Conservation (phyloP, 2,888 invertebrate species). For the Buathra laborator region DNA sequence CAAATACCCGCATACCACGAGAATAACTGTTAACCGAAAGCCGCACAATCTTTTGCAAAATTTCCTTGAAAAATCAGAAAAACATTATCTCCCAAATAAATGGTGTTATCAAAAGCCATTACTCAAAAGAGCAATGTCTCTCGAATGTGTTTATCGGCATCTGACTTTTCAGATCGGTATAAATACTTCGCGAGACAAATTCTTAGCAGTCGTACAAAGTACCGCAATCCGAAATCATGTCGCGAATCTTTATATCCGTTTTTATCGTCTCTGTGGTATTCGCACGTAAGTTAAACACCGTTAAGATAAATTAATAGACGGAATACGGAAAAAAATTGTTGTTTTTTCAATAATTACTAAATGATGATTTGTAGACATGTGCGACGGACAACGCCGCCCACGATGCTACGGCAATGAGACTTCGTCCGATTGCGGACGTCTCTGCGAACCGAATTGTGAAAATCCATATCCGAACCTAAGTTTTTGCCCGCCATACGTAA, state of each 20-base stretch:
- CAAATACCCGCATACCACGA: no score
- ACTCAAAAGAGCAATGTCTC: not conserved
- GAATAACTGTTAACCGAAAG: no score
- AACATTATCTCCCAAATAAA: not conserved
- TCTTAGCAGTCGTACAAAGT: not conserved
- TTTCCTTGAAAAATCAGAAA: not conserved
- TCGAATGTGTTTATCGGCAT: not conserved
- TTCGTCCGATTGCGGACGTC: not conserved
- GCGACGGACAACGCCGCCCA: not conserved
- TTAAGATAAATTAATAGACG: not conserved
- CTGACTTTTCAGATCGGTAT: constrained; percentile 1
- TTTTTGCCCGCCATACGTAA: not conserved
- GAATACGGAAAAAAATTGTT: no score
- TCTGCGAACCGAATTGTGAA: constrained; percentile 47
- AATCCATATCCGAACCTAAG: not conserved
- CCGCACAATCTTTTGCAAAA: no score
- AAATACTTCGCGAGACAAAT: not conserved
- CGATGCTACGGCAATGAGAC: constrained; percentile 8
- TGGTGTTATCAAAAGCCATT: not conserved
- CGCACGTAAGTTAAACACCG: constrained; percentile 1
- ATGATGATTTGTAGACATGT: not conserved
- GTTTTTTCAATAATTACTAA: not conserved
- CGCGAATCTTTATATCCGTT: constrained; percentile 22
- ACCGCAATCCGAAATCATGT: constrained; percentile 16
- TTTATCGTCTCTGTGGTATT: constrained; percentile 25